These are phyloP conservation scores for Etia nguti DNA, from an alignment of 2,113 vertebrate species.

Conservation along the genomic window DNA sequence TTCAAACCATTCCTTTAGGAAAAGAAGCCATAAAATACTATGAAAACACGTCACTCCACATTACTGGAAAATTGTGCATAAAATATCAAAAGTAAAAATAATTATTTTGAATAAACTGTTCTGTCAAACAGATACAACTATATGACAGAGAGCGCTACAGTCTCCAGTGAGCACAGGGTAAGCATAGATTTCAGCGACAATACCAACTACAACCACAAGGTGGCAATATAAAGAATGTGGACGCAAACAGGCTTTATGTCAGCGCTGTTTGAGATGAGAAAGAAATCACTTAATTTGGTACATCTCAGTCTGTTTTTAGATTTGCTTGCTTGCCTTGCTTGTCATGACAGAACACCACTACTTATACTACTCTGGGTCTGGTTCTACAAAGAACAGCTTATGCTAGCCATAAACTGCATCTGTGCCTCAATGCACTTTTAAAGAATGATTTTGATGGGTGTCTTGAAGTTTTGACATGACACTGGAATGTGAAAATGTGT, in stretches of 20 bases:
- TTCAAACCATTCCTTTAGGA: background rate
- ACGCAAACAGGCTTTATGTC: background rate
- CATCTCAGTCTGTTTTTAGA: background rate
- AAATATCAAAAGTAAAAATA: background rate
- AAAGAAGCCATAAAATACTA: background rate
- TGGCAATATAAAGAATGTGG: background rate
- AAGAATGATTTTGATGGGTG: background rate
- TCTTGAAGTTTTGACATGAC: background rate
- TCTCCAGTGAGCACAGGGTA: background rate
- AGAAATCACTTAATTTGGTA: background rate
- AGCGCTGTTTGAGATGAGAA: background rate
- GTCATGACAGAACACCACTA: background rate
- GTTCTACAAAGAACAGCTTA: background rate
- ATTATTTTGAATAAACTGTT: background rate
- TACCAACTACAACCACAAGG: background rate
- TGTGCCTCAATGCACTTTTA: background rate
- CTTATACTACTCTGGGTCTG: background rate
- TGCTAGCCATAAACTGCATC: background rate
- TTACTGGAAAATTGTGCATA: background rate
- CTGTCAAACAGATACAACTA: background rate
- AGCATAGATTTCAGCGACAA: background rate
- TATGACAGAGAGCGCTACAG: fast-evolving
- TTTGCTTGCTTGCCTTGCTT: background rate
- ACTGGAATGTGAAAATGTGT: background rate
- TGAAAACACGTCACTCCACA: background rate